Base-by-base conservation (phyloP, 2,888 invertebrate genomes). In the Drosophila neutralis region DNA sequence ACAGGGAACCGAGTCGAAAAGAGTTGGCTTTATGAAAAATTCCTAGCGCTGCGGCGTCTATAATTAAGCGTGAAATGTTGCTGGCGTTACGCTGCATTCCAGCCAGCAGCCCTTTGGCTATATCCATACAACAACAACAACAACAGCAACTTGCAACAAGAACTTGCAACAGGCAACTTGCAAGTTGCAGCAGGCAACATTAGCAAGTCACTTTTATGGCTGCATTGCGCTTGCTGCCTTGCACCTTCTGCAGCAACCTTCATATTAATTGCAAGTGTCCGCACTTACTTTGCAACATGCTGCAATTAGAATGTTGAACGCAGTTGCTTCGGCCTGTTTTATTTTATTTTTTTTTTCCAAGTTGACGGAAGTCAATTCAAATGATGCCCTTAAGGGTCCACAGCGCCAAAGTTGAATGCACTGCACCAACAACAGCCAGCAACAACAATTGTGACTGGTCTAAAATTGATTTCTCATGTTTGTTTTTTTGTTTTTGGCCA, bases 51-150 rank as follows among this genome's bases (percentile, higher is more conserved):
- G 68, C 82, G 88, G 89, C 90, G 90, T 90, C 90, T 90, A 90
- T 90, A 90, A 90, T 90, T 90, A 90, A 87, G 89, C 90, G 82
- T 90, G 89, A 90, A 88, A 89, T 90, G 87, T 88, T 87, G 82
- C 87, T 87, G 87, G 84, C 88, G 85, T 90, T 87, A 80, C 86
- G 82, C 82, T 78, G 88, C 86, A 87, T 87, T 87, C 86, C 83
- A 65, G 75, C 48, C 77, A 66, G 62, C 59, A 75, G 80, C 83
- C 83, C 83, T 83, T 80, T 54, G 83, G 82, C 82, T 66, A 80
- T 77, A 35, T 27, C 42, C 51, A 67, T 57, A 53, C 71, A 73
- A 61, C 69, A 49, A 51, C 62, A 69, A n/a, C 48, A 24, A 18
- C 21, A 33, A 21, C n/a, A 51, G 2, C 35, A 66, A 21, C 60